These are phyloP conservation scores for Lepidothrix coronata DNA, from an alignment of 2,113 vertebrate species.

Conservation along the genomic window DNA sequence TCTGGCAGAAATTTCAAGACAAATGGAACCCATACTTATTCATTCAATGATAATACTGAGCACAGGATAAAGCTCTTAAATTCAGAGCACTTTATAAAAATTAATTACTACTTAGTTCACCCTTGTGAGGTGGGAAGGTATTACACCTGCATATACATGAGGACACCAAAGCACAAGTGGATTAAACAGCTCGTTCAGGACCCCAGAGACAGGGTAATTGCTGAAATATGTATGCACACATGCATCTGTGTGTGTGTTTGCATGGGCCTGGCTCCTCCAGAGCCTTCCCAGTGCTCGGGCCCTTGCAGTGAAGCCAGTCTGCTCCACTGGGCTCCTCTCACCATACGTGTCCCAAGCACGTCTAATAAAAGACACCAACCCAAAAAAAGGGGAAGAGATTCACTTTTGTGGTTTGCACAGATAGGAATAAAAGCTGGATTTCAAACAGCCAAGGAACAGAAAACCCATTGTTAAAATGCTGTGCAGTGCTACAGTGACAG, in stretches of 20 bases:
- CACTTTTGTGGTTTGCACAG: not conserved
- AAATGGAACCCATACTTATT: constrained; percentile 44
- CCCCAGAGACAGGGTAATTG: not conserved
- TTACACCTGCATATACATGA: constrained; percentile 18
- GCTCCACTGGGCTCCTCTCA: not conserved
- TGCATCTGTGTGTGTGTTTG: not conserved
- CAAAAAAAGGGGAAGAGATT: not conserved
- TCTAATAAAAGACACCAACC: not conserved
- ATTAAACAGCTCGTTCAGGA: not conserved
- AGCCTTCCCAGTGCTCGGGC: not conserved
- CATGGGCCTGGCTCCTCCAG: not conserved
- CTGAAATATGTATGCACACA: not conserved
- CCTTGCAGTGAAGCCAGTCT: not conserved
- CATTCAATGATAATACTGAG: not conserved
- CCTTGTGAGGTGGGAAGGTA: constrained; percentile 14
- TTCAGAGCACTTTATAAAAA: constrained; percentile 38
- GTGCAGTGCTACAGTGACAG: not conserved
- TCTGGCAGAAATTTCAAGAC: constrained; percentile 26
- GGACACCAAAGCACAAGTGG: constrained; percentile 41
- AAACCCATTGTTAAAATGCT: not conserved
- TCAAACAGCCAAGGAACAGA: not conserved
- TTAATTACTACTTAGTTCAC: constrained; percentile 43
- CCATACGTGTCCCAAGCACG: rapidly evolving
- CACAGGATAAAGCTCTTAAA: constrained; percentile 27
- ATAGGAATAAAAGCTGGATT: not conserved